These are phyloP conservation scores for Daphoenositta chrysoptera DNA, from an alignment of 2,113 vertebrate species.

Conservation along the genomic window DNA sequence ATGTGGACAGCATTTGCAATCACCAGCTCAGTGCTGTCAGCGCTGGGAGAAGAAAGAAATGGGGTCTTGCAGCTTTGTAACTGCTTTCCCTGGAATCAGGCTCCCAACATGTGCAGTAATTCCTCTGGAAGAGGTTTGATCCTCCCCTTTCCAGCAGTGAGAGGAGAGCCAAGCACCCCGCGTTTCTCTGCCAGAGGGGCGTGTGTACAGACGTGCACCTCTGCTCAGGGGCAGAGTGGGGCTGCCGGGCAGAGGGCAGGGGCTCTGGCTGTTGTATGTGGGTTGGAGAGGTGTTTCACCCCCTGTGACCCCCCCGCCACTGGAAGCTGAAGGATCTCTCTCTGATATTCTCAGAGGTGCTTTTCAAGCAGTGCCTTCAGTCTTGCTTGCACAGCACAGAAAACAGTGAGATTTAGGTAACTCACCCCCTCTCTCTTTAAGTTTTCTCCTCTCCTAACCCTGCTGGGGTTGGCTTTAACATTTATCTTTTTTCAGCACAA, in stretches of 20 bases:
- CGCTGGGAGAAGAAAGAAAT: neutral
- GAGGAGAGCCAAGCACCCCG: neutral
- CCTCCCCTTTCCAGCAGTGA: neutral
- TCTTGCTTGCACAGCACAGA: neutral
- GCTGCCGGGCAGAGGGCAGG: neutral
- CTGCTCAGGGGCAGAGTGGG: neutral
- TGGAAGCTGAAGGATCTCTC: neutral
- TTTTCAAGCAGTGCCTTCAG: neutral
- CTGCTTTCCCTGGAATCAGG: neutral
- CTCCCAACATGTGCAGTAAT: neutral
- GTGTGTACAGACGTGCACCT: fast-evolving
- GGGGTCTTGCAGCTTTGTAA: neutral
- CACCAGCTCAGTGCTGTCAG: neutral
- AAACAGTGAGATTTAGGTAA: neutral
- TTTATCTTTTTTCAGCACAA: neutral
- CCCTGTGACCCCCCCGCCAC: neutral
- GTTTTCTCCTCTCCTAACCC: neutral
- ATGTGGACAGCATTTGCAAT: neutral
- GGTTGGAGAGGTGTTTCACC: neutral
- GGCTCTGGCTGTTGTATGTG: neutral
- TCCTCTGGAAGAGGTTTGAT: neutral
- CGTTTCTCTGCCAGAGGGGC: fast-evolving
- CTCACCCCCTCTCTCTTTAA: neutral
- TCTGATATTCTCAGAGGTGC: neutral
- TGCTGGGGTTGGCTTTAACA: neutral